Percentiles rank a stretch among this genome's conserved stretches.
Conservation (phyloP, 2,888 invertebrate genomes). For the Gari tellinella region DNA sequence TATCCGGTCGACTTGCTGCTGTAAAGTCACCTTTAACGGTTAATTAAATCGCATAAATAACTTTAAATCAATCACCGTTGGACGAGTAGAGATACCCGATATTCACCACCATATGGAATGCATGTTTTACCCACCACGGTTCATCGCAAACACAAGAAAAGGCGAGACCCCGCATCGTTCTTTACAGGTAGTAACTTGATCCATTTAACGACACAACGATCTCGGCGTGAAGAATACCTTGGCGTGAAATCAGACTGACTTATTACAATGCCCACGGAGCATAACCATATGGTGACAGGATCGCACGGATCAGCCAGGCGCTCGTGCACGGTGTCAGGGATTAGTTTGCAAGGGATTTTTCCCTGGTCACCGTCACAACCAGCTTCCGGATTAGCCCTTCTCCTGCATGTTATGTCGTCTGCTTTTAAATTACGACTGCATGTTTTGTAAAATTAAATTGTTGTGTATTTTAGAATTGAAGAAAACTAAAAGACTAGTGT, state of each 20-base stretch:
- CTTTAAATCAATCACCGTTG: conserved; percentile 20
- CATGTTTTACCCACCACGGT: conserved; percentile 6
- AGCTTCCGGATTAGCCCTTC: too few relatives aligned
- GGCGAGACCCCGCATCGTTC: neutral
- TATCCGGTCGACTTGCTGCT: too few relatives aligned
- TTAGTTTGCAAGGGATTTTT: too few relatives aligned
- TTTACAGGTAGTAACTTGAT: conserved; percentile 2
- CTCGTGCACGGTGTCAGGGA: too few relatives aligned
- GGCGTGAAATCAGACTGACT: conserved; percentile 2
- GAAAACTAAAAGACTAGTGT: too few relatives aligned
- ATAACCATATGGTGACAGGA: conserved; percentile 6
- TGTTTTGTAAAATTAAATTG: too few relatives aligned
- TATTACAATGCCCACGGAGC: conserved; percentile 4
- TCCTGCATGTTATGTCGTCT: too few relatives aligned
- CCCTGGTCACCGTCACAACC: too few relatives aligned
- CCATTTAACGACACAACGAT: neutral
- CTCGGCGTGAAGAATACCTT: neutral
- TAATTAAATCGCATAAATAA: conserved; percentile 31
- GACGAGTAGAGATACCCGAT: conserved; percentile 17
- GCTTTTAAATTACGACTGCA: too few relatives aligned
- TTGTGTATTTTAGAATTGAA: too few relatives aligned
- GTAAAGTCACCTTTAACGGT: conserved; percentile 1
- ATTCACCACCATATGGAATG: conserved; percentile 21
- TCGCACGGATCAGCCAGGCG: neutral
- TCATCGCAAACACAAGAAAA: conserved; percentile 1